phyloP scores from a whole-genome alignment of 2,888 invertebrate species.

The Conus canariensis region DNA sequence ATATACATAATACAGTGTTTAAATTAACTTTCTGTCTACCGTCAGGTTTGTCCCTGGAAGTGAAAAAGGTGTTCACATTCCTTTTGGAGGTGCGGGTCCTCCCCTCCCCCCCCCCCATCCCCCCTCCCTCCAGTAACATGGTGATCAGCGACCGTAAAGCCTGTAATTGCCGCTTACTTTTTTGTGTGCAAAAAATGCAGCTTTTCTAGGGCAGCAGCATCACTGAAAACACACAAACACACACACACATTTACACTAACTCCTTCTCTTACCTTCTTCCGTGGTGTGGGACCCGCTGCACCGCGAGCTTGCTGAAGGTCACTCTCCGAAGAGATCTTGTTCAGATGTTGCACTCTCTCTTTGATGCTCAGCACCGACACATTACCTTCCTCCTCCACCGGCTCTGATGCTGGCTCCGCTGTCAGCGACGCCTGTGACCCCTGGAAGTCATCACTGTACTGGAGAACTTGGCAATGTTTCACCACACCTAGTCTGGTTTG shows the following conservation, averaged over 20 bases:
- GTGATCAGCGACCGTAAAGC: too few relatives aligned
- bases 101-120: too few relatives aligned
- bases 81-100: too few relatives aligned
- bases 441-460: conserved; percentile 18
- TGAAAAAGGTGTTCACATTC: too few relatives aligned
- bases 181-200: too few relatives aligned
- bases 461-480: background rate
- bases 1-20: too few relatives aligned
- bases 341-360: conserved; percentile 94
- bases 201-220: too few relatives aligned
- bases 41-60: too few relatives aligned
- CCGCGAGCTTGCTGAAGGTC: conserved; percentile 69
- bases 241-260: background rate
- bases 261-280: conserved; percentile 28
- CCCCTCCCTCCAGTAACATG: too few relatives aligned
- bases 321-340: conserved; percentile 91
- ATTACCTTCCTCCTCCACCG: conserved; percentile 63
- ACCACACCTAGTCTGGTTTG: background rate
- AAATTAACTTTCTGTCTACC: too few relatives aligned
- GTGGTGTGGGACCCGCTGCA: background rate
- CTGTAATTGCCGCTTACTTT: too few relatives aligned
- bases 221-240: background rate
- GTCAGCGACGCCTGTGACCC: conserved; percentile 47
- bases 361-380: conserved; percentile 86
- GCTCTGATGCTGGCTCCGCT: conserved; percentile 29